Evolutionary conservation across 1,140 invertebrate species (phyloP).

Genomic region (Drosophila melanica): DNA sequence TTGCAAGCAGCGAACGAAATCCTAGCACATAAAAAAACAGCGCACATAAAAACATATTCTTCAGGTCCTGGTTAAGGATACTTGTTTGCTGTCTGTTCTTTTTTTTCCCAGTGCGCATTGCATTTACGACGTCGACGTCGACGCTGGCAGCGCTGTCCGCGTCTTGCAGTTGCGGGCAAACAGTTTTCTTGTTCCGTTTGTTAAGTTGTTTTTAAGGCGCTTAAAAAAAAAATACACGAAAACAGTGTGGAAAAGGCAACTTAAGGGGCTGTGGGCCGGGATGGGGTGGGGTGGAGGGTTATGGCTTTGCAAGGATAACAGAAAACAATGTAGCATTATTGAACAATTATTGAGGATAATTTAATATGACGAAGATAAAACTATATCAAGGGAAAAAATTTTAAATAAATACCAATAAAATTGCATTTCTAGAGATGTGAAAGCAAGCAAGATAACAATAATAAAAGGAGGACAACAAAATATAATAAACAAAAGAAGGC

Average conservation of each 20-base stretch:
- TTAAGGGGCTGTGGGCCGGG: neutral
- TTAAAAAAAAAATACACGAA: slow-evolving; percentile 47
- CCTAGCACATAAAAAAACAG: slow-evolving; percentile 66
- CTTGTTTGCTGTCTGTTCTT: slow-evolving; percentile 21
- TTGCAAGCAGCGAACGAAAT: slow-evolving; percentile 54
- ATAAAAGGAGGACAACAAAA: slow-evolving; percentile 26
- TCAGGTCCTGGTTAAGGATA: slow-evolving; percentile 46
- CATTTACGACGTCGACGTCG: slow-evolving; percentile 30
- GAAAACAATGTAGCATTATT: slow-evolving; percentile 18
- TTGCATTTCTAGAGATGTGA: slow-evolving; percentile 45
- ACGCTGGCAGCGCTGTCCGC: slow-evolving; percentile 44
- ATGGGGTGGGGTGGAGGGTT: neutral
- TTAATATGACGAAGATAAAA: neutral
- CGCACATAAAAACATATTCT: slow-evolving; percentile 77
- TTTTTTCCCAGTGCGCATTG: slow-evolving; percentile 26
- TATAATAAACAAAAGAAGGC: slow-evolving; percentile 80
- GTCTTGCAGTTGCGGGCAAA: slow-evolving; percentile 8
- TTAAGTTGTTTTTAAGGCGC: slow-evolving; percentile 56
- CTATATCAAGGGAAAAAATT: neutral
- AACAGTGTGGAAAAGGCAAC: slow-evolving; percentile 1
- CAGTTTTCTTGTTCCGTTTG: slow-evolving; percentile 31
- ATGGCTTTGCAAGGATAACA: neutral
- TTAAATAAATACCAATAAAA: slow-evolving; percentile 41
- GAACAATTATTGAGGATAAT: slow-evolving; percentile 22
- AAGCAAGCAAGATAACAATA: slow-evolving; percentile 33